Evolutionary conservation across 2,797 vertebrate species (phyloP), one percentile per base, ranked within the genome.

Genomic region (Sebastes glaucus): DNA sequence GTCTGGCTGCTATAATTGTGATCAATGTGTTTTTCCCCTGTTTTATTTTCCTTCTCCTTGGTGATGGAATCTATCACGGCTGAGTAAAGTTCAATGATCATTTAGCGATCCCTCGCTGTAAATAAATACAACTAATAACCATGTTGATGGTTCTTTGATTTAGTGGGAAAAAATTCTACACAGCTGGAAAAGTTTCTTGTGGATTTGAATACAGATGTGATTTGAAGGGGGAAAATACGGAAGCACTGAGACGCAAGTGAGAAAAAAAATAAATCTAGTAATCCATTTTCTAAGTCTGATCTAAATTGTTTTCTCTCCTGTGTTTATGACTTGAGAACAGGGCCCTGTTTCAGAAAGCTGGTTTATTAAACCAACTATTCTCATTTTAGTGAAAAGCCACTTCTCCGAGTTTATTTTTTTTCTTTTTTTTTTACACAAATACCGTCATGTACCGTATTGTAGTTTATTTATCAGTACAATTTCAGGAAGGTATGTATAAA

Each of bases 21-120:
- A 78, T 85, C 71, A 42, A 57, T 77, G 56, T 71, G 35, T 74
- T 81, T 62, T 20, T 3, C 10, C 2, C 14, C 11, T 38, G n/a
- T 60, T 80, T 70, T 76, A 55, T 68, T 68, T 81, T 66, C 53
- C 27, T 33, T 56, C 57, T 71, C 55, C 1, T 60, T 52, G 23
- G 32, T 56, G 57, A 78, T 25, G 6, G n/a, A 78, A 61, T 78
- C 5, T 57, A 63, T 77, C 42, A 28, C 5, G 2, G 55, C 23
- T 68, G 52, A 65, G 33, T 56, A 7, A 33, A 67, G 30, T 49
- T n/a, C 38, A 71, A 49, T 22, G 11, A 64, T 52, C n/a, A 33
- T 55, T 68, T 27, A 56, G 11, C 4, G 4, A 56, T 65, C 32
- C 20, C 18, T 16, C 55, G 67, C 1, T 78, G 13, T 53, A 62